phyloP scores from a whole-genome alignment of 1,140 invertebrate species.

The Stegodyphus dumicola region DNA sequence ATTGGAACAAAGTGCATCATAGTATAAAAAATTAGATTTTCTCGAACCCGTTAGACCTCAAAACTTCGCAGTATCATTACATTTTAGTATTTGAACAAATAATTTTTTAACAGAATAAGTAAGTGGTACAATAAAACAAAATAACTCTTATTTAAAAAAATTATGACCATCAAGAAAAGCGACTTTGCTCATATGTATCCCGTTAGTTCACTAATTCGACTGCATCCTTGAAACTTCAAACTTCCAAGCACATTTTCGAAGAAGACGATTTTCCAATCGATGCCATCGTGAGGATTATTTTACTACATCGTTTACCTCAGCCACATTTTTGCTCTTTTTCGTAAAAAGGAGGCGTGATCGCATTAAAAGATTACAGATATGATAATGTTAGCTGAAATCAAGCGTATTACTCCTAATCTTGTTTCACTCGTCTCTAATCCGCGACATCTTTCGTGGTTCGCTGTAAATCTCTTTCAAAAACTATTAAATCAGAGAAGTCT shows the following conservation, averaged over 20 bases:
- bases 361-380: slow-evolving; percentile 59
- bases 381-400: slow-evolving; percentile 55
- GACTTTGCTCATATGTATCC: neutral
- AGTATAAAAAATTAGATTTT: too few relatives aligned
- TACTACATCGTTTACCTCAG: slow-evolving; percentile 42
- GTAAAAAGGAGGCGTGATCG: slow-evolving; percentile 45
- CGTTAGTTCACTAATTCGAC: slow-evolving; percentile 42
- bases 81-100: neutral
- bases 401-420: slow-evolving; percentile 58
- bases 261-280: slow-evolving; percentile 38
- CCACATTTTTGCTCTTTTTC: slow-evolving; percentile 29
- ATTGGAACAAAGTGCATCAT: too few relatives aligned
- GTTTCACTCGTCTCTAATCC: slow-evolving; percentile 46
- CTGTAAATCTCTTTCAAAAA: slow-evolving; percentile 60
- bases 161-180: slow-evolving; percentile 25
- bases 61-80: neutral
- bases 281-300: slow-evolving; percentile 39
- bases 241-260: neutral
- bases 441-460: slow-evolving; percentile 45
- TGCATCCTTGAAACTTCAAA: neutral
- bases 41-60: too few relatives aligned
- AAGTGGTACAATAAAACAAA: neutral
- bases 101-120: neutral
- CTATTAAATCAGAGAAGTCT: slow-evolving; percentile 49
- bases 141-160: neutral